Conservation (phyloP, 2,797 vertebrate species). For the Pelobates cultripes region DNA sequence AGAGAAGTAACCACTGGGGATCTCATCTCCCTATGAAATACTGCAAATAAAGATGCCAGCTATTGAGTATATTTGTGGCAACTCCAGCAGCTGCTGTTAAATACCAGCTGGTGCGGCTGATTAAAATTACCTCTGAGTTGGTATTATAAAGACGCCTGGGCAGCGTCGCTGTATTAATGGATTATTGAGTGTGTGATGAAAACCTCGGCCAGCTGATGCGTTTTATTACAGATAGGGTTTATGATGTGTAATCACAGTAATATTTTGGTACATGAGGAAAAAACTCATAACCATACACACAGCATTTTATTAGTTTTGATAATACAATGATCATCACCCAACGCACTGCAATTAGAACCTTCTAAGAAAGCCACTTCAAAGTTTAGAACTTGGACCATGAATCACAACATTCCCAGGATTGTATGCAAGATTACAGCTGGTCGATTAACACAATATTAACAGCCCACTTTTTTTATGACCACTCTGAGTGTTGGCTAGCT, state of each 20-base stretch:
- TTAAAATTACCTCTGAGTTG: conserved; percentile 88
- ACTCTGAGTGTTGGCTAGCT: too few relatives aligned
- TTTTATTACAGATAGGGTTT: conserved; percentile 88
- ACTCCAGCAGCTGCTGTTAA: conserved; percentile 88
- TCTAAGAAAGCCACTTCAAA: conserved; percentile 26
- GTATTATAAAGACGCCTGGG: conserved; percentile 87
- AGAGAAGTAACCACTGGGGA: conserved; percentile 81
- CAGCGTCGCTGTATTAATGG: conserved; percentile 87
- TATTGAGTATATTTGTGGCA: conserved; percentile 85
- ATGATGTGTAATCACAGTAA: conserved; percentile 86
- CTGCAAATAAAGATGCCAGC: conserved; percentile 86
- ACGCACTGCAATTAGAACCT: too few relatives aligned
- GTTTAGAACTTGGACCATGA: conserved; percentile 18
- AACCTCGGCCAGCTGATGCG: conserved; percentile 87
- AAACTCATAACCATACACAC: neutral
- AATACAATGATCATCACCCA: conserved; percentile 26
- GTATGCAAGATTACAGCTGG: neutral
- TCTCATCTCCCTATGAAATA: conserved; percentile 82
- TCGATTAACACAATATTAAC: neutral
- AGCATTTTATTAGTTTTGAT: conserved; percentile 22
- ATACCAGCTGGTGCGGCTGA: conserved; percentile 88
- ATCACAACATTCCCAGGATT: neutral
- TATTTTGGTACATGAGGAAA: conserved; percentile 80
- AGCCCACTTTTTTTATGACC: neutral
- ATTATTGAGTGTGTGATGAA: conserved; percentile 88